Conservation (phyloP, 2,113 vertebrate species). For the Gallinago undulata region DNA sequence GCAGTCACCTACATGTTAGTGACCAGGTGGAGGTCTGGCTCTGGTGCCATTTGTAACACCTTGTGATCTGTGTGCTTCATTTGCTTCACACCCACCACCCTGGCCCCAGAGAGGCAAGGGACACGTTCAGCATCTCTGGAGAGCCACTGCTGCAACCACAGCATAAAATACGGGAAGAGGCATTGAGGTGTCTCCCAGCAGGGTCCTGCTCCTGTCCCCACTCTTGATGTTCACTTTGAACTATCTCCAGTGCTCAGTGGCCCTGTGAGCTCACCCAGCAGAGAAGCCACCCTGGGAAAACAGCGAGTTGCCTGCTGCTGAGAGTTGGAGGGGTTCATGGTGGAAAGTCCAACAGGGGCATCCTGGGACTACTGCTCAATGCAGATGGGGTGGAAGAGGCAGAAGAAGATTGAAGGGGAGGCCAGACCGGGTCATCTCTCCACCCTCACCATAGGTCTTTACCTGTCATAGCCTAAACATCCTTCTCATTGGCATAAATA, state of each 20-base stretch:
- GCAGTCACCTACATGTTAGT: background rate
- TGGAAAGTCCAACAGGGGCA: background rate
- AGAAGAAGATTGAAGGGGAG: background rate
- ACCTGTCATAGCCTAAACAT: background rate
- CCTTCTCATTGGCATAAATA: background rate
- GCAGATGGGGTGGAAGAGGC: background rate
- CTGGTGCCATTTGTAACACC: background rate
- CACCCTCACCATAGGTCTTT: background rate
- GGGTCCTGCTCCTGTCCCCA: background rate
- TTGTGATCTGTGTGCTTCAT: background rate
- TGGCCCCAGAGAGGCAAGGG: background rate
- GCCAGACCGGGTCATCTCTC: background rate
- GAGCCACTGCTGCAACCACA: background rate
- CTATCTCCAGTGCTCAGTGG: background rate
- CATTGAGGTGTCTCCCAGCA: background rate
- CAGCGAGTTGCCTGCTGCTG: rapidly evolving
- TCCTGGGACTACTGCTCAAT: background rate
- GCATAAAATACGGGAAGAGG: background rate
- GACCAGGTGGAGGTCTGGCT: background rate
- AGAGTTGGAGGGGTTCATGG: background rate
- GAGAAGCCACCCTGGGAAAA: background rate
- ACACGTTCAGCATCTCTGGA: background rate
- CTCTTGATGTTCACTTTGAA: rapidly evolving
- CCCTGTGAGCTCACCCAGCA: background rate
- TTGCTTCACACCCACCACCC: background rate